Evolutionary conservation across 92 coral and sea anemone genomes (phyloP).

Genomic region (Epizoanthus ramosus): DNA sequence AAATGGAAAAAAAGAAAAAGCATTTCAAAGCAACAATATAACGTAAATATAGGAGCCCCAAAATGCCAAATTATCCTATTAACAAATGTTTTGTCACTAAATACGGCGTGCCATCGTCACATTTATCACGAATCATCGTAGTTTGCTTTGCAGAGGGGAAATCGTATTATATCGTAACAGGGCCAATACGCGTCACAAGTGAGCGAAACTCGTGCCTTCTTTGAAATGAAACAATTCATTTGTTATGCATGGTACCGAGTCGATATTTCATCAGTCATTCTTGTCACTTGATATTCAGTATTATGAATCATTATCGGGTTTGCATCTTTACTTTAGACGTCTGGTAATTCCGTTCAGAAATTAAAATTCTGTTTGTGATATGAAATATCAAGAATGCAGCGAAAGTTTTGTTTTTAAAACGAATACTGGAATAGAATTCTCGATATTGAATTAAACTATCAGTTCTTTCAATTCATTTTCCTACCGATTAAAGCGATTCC

Average conservation of each 20-base stretch:
- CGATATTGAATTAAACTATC: no score
- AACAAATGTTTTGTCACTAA: neutral
- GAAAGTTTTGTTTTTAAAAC: no score
- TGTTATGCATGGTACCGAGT: neutral
- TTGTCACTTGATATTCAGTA: neutral
- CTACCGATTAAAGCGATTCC: no score
- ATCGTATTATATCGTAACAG: neutral
- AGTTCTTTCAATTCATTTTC: no score
- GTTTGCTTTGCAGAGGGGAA: neutral
- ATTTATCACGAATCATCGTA: neutral
- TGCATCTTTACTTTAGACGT: neutral
- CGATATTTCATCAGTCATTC: conserved; percentile 7
- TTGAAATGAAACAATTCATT: neutral
- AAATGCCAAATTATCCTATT: neutral
- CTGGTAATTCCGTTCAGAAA: neutral
- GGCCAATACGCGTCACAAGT: neutral
- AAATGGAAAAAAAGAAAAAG: neutral
- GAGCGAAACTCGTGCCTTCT: conserved; percentile 1
- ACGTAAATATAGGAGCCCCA: neutral
- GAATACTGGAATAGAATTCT: no score
- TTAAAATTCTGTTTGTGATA: neutral
- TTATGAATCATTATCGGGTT: neutral
- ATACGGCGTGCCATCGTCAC: neutral
- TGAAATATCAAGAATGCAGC: no score
- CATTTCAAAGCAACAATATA: neutral